Evolutionary conservation across 2,888 invertebrate species (phyloP), one percentile per base, ranked within the genome.

Genomic region (Emmelina monodactyla): DNA sequence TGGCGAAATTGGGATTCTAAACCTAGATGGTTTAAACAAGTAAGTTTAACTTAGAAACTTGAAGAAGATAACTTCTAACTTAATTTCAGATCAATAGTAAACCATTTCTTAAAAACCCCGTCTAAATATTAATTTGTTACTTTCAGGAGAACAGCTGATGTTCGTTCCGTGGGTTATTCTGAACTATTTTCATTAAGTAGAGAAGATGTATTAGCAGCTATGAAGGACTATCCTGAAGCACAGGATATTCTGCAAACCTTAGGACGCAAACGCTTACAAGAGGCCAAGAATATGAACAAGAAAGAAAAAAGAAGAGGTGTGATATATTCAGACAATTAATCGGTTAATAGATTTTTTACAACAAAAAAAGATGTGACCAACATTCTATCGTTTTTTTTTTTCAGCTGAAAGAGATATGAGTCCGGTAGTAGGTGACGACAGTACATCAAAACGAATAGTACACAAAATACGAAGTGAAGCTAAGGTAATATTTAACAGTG

Each of bases 161-260:
- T 97, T 2, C 85, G 95, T 36, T 96, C 96, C 0, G 96, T 97
- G 1, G 97, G 97, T 0, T 97, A 97, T 57, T 94, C 96, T 0
- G 97, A 97, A 65, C 78, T 97, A 14, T 97, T 97, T 64, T 95
- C 95, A 16, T 72, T 97, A 14, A 96, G 96, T 0, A 83, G 96
- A 3, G 96, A 97, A 70, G 97, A 97, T 58, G 96, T 97, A 0
- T 71, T 97, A 16, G 88, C 91, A 1, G 97, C 97, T 1, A 94
- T 97, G 89, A 96, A 96, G 62, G 97, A 97, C 63, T 97, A 97
- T 55, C 97, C 97, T 0, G 96, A 97, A 67, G 97, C 97, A 1
- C 94, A 96, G 66, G 93, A 94, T 46, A 94, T 94, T 44, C 81
- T 94, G n/a, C 93, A 94, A 60, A 92, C 89, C 7, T 81, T 94